Evolutionary conservation across 2,888 invertebrate genomes (phyloP), one percentile per base, ranked within the genome.

Genomic region (Junonia oenone): DNA sequence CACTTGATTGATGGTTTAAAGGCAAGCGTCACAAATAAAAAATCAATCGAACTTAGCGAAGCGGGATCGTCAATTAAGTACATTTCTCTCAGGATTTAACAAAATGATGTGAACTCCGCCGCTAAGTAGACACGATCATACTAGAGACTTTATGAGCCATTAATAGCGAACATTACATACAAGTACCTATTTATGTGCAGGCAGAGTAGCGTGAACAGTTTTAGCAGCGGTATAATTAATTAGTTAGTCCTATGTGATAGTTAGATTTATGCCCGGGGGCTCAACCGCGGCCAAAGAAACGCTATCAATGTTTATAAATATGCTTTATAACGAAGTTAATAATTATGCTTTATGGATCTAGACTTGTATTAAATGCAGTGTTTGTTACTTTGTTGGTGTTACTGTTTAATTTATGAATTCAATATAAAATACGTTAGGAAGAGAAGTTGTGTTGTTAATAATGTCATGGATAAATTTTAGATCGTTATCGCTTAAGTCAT

Each of bases 1-100:
- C 53, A 63, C 61, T 68, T 68, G 69, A 69, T 69, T 69, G 69
- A 69, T 67, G 62, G 67, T 46, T 68, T 63, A 68, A 69, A 68
- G 65, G 31, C 29, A 56, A 63, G 63, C 63, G 62, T 49, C 61
- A 63, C 62, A 65, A 66, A 66, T 67, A 68, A 68, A 67, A 45
- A n/a, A 45, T 6, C 60, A 63, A 62, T 63, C 53, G 51, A 51
- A 57, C 52, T 60, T 57, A 61, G 31, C 26, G 29, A 45, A 51
- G 51, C 61, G 57, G 59, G 58, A 59, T 62, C 64, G 57, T 66
- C 63, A 66, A 66, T 64, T 64, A 43, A 43, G 22, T 43, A 26
- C 15, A 14, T 48, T 53, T 56, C 51, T 58, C 50, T 55, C 19
- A 55, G 38, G 58, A 58, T 61, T 58, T 51, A 45, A 54, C 54